Evolutionary conservation across 2,113 vertebrate genomes (phyloP).

Genomic region (Oceanites oceanicus): DNA sequence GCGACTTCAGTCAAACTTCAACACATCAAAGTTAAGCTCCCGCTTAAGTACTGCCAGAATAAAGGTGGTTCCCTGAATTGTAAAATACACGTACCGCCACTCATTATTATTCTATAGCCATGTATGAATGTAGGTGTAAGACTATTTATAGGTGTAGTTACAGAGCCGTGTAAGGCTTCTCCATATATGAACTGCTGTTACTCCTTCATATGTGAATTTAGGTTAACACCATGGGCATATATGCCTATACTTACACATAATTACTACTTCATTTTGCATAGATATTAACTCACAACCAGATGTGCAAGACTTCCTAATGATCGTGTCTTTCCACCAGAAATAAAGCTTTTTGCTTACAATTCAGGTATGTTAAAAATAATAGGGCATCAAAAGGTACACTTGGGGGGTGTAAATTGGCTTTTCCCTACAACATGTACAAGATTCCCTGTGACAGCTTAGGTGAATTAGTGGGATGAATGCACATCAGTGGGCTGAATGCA

Average conservation of each 20-base stretch:
- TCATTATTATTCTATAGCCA: not conserved
- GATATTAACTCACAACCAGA: not conserved
- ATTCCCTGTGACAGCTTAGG: not conserved
- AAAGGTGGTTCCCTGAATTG: not conserved
- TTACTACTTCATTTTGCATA: not conserved
- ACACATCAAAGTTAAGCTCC: not conserved
- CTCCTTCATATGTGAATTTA: not conserved
- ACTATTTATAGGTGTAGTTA: not conserved
- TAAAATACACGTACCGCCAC: not conserved
- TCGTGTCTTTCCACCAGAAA: not conserved
- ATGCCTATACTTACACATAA: not conserved
- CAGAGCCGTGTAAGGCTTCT: not conserved
- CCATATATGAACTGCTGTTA: not conserved
- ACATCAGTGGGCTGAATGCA: not conserved
- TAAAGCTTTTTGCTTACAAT: not conserved
- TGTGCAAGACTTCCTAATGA: not conserved
- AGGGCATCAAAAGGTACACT: not conserved
- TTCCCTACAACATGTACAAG: not conserved
- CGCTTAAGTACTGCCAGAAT: not conserved
- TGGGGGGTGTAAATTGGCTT: not conserved
- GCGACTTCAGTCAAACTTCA: not conserved
- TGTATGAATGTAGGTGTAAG: not conserved
- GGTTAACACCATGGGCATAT: not conserved
- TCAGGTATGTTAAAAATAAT: not conserved
- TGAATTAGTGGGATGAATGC: not conserved